Base-by-base conservation (phyloP, 2,797 vertebrate genomes). In the Characodon lateralis region DNA sequence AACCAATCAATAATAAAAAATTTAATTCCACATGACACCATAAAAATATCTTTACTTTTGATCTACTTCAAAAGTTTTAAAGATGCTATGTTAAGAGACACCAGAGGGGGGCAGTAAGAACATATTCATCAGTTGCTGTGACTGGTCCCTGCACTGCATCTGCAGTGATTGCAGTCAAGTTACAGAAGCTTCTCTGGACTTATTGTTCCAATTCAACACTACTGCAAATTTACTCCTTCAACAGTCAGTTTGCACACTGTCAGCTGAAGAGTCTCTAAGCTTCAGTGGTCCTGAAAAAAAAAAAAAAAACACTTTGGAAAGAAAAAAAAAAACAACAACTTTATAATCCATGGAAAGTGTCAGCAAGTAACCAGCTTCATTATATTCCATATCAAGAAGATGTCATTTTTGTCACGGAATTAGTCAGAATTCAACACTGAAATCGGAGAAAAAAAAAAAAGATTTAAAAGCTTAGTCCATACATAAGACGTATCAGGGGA, bases 121-220 rank as follows among this genome's bases (percentile, higher is more conserved):
- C 87, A 81, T 90, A 75, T 81, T 77, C 61, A 86, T 74, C 8
- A 6, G 63, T 48, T 73, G 41, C 75, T 39, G 72, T 61, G 78
- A 59, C 70, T 13, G 56, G 68, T 85, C 77, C 78, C 91, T 93
- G 91, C 93, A 91, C 81, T 93, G 93, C 91, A 91, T 88, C 89
- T 90, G 16, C 18, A 59, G 55, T 72, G 72, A 89, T 87, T 90
- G 92, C 90, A 92, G 92, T 90, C 78, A 65, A 70, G 84, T 84
- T 77, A 72, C 84, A 43, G 69, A 22, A 66, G 78, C 82, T 83
- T 41, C 82, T 70, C 12, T 80, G 81, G 79, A 84, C 77, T 79
- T 72, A 35, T 2, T 86, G 84, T 83, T 89, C 85, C 82, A 46
- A 71, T 86, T 84, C 75, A 78, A 31, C 68, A 50, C 48, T n/a